Evolutionary conservation across 2,888 invertebrate species (phyloP).

Genomic region (Petrophora chlorosata): DNA sequence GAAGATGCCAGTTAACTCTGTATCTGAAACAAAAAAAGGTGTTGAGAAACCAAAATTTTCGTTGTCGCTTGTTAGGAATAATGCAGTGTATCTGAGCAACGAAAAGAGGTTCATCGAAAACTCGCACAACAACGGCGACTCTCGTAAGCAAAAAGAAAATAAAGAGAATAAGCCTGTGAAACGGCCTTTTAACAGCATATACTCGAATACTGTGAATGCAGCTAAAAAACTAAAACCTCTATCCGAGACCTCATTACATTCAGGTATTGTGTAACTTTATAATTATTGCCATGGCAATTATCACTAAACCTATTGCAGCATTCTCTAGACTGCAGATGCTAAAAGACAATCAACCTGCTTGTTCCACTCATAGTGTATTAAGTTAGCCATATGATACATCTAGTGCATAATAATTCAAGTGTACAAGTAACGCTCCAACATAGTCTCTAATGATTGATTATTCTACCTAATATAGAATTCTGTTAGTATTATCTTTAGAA

Average conservation of each 20-base stretch:
- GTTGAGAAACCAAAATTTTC: slow-evolving; percentile 72
- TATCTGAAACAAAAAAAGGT: slow-evolving; percentile 72
- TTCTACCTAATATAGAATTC: too few relatives aligned
- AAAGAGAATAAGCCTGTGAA: slow-evolving; percentile 75
- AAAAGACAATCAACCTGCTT: too few relatives aligned
- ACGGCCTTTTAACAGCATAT: slow-evolving; percentile 63
- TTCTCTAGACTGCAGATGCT: neutral
- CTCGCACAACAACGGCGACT: slow-evolving; percentile 52
- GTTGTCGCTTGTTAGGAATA: slow-evolving; percentile 73
- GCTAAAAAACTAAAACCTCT: slow-evolving; percentile 74
- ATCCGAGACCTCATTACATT: slow-evolving; percentile 53
- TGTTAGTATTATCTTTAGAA: too few relatives aligned
- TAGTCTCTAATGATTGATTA: too few relatives aligned
- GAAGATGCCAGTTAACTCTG: slow-evolving; percentile 83
- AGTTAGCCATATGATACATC: too few relatives aligned
- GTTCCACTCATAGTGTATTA: too few relatives aligned
- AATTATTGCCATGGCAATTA: slow-evolving; percentile 26
- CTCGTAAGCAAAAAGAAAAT: slow-evolving; percentile 52
- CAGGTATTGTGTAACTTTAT: slow-evolving; percentile 59
- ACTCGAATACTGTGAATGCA: slow-evolving; percentile 68
- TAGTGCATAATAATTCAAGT: too few relatives aligned
- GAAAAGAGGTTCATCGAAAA: slow-evolving; percentile 57
- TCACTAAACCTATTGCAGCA: neutral
- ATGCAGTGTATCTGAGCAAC: slow-evolving; percentile 69
- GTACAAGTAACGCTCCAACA: too few relatives aligned